These are phyloP conservation scores for Drosophila baimaii DNA, from an alignment of 1,140 invertebrate genomes.

Conservation along the genomic window DNA sequence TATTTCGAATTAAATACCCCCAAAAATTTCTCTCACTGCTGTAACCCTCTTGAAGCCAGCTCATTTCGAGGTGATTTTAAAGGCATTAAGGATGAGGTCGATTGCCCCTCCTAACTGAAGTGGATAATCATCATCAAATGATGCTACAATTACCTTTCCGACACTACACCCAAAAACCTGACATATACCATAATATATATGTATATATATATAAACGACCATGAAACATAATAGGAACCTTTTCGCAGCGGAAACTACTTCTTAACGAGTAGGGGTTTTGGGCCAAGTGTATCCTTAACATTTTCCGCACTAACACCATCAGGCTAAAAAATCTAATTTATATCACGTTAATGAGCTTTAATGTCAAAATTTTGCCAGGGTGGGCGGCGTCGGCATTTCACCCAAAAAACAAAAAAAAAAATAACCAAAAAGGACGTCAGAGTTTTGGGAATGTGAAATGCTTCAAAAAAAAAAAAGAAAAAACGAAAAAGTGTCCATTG, in stretches of 20 bases:
- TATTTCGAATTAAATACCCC: neutral
- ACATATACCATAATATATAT: neutral
- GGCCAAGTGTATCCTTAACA: constrained; percentile 51
- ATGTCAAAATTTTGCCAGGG: constrained; percentile 66
- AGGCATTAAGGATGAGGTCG: constrained; percentile 28
- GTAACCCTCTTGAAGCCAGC: neutral
- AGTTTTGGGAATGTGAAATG: constrained; percentile 14
- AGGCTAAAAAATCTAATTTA: constrained; percentile 74
- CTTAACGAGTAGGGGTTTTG: constrained; percentile 41
- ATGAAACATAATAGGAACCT: constrained; percentile 43
- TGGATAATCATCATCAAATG: constrained; percentile 47
- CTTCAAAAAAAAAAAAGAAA: constrained; percentile 12
- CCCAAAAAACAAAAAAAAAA: too few species aligned
- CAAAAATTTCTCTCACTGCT: constrained; percentile 5
- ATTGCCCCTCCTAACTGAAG: constrained; percentile 11
- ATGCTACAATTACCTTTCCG: constrained; percentile 46
- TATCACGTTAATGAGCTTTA: constrained; percentile 82
- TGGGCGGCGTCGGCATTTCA: too few species aligned
- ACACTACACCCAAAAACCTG: neutral
- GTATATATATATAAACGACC: neutral
- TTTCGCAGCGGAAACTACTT: constrained; percentile 21
- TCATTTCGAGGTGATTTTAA: constrained; percentile 43
- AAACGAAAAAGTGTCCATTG: constrained; percentile 59
- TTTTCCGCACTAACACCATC: constrained; percentile 71
- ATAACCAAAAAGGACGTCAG: neutral